Evolutionary conservation across 1,140 invertebrate genomes (phyloP), one percentile per base, ranked within the genome.

Genomic region (Metaphire vulgaris): DNA sequence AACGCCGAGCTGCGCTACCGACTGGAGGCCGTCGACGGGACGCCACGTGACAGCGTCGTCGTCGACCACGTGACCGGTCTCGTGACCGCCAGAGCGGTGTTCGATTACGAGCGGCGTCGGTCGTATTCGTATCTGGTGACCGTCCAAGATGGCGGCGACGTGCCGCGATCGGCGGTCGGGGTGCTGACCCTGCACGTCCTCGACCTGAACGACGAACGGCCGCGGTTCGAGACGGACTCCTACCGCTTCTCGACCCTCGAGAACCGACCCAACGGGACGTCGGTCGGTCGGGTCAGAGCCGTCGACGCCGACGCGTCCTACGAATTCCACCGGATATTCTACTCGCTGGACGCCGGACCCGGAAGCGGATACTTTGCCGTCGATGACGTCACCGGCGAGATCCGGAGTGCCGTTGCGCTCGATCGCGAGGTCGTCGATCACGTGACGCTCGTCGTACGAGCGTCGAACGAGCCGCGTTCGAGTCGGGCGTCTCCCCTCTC

Each of bases 21-120:
- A 12, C 81, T 85, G 74, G 69, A 80, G 12, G 80, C 83, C 2
- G 73, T 81, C 69, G 81, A 81, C 0, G 73, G 70, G 2, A 81
- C 82, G 1, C 74, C 78, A 66, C 34, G 28, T 16, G 64, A 75
- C 6, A 69, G 65, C 31, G 77, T 82, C 67, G 2, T 67, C 15
- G 78, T 82, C 31, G 74, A 82, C 34, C 34, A 74, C 0, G 33
- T 26, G 15, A 79, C 77, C 56, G 81, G 81, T 2, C 34, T 76
- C 0, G 73, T 82, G 2, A 76, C 33, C 14, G 74, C 76, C 21
- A 74, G 71, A 21, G 72, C 33, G 1, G 64, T 76, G 1, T 81
- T 82, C 41, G 82, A 83, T 75, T 75, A 80, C 26, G 82, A 83
- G 73, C 69, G 71, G 65, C 34, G n/a, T n/a, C 30, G 28, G 29